Percentiles rank a stretch among this genome's conserved stretches.
Evolutionary conservation across 2,113 vertebrate species (phyloP).

Genomic region (Oryzias woworae): DNA sequence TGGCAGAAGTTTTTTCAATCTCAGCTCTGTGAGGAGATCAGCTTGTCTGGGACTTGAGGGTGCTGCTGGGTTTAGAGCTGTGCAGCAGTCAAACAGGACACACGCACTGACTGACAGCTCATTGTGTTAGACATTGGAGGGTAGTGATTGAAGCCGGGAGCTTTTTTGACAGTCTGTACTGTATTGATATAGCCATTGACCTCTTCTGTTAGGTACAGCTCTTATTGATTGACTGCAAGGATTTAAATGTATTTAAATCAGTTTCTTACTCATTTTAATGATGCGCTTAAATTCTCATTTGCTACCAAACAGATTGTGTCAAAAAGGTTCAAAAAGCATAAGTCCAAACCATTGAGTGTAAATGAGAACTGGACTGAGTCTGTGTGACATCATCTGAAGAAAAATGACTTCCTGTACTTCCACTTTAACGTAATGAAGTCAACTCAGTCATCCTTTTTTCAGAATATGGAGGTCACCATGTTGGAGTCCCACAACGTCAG

Average conservation of each 20-base stretch:
- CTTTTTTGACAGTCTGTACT: slow-evolving; percentile 28
- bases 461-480: too few relatives aligned
- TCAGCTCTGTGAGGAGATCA: slow-evolving; percentile 8
- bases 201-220: slow-evolving; percentile 37
- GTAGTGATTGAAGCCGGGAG: slow-evolving; percentile 50
- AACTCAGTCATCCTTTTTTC: too few relatives aligned
- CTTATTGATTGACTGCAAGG: slow-evolving; percentile 31
- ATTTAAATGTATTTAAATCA: slow-evolving; percentile 20
- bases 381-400: too few relatives aligned
- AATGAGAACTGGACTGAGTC: too few relatives aligned
- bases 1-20: slow-evolving; percentile 21
- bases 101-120: slow-evolving; percentile 12
- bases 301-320: too few relatives aligned
- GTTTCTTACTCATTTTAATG: too few relatives aligned
- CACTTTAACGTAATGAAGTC: too few relatives aligned
- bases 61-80: slow-evolving; percentile 21
- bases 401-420: too few relatives aligned
- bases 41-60: slow-evolving; percentile 8
- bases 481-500: too few relatives aligned
- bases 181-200: slow-evolving; percentile 51
- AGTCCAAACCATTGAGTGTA: too few relatives aligned
- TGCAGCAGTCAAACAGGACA: slow-evolving; percentile 19
- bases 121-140: slow-evolving; percentile 34
- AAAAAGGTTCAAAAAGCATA: too few relatives aligned
- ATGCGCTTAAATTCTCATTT: too few relatives aligned